Evolutionary conservation across 2,888 invertebrate species (phyloP), one percentile per base, ranked within the genome.

Genomic region (Machimus atricapillus): DNA sequence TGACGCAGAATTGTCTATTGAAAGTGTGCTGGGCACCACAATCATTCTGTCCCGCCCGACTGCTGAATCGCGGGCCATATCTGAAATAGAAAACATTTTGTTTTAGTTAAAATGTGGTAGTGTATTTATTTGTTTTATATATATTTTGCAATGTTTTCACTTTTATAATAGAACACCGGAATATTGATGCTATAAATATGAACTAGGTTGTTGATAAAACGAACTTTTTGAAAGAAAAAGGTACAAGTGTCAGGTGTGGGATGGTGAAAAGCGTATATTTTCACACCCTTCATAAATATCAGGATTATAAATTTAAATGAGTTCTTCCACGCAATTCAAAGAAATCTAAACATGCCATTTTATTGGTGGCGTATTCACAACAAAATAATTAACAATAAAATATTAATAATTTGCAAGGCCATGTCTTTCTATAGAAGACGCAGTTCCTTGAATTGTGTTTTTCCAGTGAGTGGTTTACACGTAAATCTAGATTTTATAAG

Each of bases 41-140:
- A 92, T 89, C 88, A 92, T 90, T 89, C 92, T 90, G 87, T 92
- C 93, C 86, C 89, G 89, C 90, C 91, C 91, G 88, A 91, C 91
- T 90, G 91, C 91, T 89, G 91, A 91, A 90, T 93, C 93, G 89
- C 92, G 91, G 90, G 92, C 91, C 91, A 93, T 91, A 91, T 93
- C 93, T 93, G 89, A 77, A 91, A 91, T 89, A 87, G 79, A 86
- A 87, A 43, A 46, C 37, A 73, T 82, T 77, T 78, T 56, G 31
- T 46, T 14, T 46, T 46, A 46, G 58, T 66, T 3, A 66, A 2
- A 19, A n/a, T 58, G 34, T 34, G 1, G 34, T 34, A 34, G 19
- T 58, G 19, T 43, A 43, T 43, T 43, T 43, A 16, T 46, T 46
- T 46, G 12, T 66, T 23, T 7, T 66, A 19, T 27, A 66, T 66